phyloP scores from a whole-genome alignment of 2,113 vertebrate genomes.

The Planiliza haematocheilus region DNA sequence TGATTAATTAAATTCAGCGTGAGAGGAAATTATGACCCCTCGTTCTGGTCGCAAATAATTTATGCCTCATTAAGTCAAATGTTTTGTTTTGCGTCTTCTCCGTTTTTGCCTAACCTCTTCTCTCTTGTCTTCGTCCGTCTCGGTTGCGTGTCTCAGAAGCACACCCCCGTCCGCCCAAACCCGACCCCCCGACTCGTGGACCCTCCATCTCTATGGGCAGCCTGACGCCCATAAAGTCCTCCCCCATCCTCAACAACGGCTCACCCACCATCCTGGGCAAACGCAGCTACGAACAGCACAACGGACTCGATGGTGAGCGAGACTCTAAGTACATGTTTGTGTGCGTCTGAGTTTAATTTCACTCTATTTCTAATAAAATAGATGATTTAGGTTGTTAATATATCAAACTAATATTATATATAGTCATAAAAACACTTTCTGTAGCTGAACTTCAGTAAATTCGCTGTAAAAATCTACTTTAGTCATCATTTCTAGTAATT shows the following conservation, averaged over 20 bases:
- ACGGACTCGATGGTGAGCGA: constrained; percentile 93
- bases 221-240: constrained; percentile 91
- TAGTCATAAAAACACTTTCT: neutral
- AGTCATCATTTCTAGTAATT: neutral
- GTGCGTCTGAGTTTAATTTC: too few relatives aligned
- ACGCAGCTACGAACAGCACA: constrained; percentile 96
- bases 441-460: neutral
- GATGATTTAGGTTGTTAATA: too few relatives aligned
- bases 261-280: constrained; percentile 98
- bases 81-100: neutral
- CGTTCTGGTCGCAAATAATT: neutral
- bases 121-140: neutral
- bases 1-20: neutral
- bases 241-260: constrained; percentile 95
- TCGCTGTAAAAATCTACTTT: neutral
- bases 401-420: too few relatives aligned
- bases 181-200: constrained; percentile 84
- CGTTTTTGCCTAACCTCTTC: neutral
- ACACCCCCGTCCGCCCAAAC: constrained; percentile 91
- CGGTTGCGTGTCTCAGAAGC: constrained; percentile 86
- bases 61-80: too few relatives aligned
- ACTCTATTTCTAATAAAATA: too few relatives aligned
- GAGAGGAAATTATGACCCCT: neutral
- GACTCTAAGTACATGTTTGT: too few relatives aligned
- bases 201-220: constrained; percentile 86